Conservation (phyloP, 2,113 vertebrate genomes). For the Donacobius atricapilla region DNA sequence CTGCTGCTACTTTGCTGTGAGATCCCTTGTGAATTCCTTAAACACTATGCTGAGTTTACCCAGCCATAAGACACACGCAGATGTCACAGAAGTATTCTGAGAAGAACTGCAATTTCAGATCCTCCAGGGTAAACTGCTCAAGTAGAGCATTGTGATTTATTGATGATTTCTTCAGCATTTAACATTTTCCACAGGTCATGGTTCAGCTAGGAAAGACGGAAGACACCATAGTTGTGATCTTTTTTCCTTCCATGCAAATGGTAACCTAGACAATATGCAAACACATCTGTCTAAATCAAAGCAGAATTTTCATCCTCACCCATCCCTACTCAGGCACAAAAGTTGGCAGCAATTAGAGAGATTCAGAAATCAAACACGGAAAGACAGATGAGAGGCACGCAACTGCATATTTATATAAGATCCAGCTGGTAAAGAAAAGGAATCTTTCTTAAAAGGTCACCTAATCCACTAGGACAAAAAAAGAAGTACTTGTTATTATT, state of each 20-base stretch:
- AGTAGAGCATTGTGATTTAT: not conserved
- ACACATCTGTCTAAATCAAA: constrained; percentile 7
- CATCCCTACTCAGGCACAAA: not conserved
- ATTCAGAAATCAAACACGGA: not conserved
- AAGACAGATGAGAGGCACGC: not conserved
- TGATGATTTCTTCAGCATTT: not conserved
- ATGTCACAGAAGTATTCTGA: not conserved
- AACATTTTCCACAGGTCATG: not conserved
- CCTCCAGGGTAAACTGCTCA: not conserved
- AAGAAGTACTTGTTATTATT: not conserved
- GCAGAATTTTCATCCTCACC: not conserved
- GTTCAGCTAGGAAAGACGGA: not conserved
- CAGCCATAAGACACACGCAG: not conserved
- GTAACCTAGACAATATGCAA: constrained; percentile 51
- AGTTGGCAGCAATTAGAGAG: not conserved
- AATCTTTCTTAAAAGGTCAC: not conserved
- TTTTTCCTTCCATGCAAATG: constrained; percentile 26
- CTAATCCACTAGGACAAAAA: not conserved
- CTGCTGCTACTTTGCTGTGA: not conserved
- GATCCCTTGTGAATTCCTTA: not conserved
- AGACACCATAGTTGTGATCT: not conserved
- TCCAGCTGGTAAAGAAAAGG: not conserved
- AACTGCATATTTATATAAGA: not conserved
- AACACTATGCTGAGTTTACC: not conserved
- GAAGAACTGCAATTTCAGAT: not conserved